Evolutionary conservation across 2,113 vertebrate species (phyloP).

Genomic region (Toxotes chatareus): DNA sequence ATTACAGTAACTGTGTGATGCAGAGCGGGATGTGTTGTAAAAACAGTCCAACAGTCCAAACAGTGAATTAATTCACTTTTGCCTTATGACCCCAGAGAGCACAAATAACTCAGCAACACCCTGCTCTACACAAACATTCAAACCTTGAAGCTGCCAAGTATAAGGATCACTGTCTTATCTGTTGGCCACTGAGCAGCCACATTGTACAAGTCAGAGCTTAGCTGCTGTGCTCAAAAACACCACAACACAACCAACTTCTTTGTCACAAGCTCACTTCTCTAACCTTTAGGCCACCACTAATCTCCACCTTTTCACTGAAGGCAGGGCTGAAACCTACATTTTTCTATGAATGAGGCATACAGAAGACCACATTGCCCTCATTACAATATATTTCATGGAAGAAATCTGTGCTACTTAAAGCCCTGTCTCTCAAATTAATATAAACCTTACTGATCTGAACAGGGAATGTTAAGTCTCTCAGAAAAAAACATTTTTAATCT

Average conservation of each 20-base stretch:
- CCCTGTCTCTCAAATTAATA: too few relatives aligned
- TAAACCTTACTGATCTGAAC: too few relatives aligned
- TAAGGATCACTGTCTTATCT: constrained; percentile 16
- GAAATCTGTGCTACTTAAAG: neutral
- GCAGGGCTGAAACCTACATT: constrained; percentile 15
- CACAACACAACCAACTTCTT: constrained; percentile 1
- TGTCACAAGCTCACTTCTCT: neutral
- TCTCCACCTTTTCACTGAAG: constrained; percentile 9
- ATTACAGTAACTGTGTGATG: neutral
- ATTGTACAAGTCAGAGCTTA: neutral
- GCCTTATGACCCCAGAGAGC: too few relatives aligned
- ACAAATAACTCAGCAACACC: too few relatives aligned
- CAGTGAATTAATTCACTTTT: too few relatives aligned
- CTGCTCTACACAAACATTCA: neutral
- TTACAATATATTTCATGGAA: neutral
- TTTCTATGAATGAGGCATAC: too few relatives aligned
- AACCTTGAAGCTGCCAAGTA: neutral
- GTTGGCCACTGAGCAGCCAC: neutral
- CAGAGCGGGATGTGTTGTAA: neutral
- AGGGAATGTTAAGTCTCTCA: too few relatives aligned
- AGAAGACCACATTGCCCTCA: neutral
- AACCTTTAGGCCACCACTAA: neutral
- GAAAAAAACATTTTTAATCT: too few relatives aligned
- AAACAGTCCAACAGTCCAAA: too few relatives aligned
- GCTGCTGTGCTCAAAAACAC: neutral